These are phyloP conservation scores for Microtus obscurus DNA, from an alignment of 2,797 vertebrate genomes.

Conservation along the genomic window DNA sequence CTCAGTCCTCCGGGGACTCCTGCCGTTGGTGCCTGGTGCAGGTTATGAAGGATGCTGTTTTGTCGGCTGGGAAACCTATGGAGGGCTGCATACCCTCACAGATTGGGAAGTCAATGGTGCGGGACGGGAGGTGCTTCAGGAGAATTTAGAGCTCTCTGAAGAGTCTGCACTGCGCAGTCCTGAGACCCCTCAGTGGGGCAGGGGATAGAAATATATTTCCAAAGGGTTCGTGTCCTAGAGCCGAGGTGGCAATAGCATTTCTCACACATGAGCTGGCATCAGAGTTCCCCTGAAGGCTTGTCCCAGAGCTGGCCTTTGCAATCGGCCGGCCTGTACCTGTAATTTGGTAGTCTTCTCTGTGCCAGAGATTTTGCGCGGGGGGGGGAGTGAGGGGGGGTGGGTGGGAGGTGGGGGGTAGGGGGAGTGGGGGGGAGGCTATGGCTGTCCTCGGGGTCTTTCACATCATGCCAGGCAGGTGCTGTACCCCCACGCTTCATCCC, in stretches of 20 bases:
- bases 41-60: background rate
- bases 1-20: constrained; percentile 18
- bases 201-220: background rate
- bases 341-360: background rate
- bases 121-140: background rate
- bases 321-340: background rate
- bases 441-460: background rate
- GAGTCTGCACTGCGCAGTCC: background rate
- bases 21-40: background rate
- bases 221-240: background rate
- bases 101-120: constrained; percentile 33
- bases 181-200: background rate
- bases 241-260: constrained; percentile 22
- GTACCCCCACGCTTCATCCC: background rate
- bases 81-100: background rate
- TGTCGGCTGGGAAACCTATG: background rate
- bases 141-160: background rate
- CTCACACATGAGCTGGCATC: background rate
- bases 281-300: background rate
- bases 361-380: background rate
- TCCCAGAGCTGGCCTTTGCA: constrained; percentile 25
- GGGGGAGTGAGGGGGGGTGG: background rate
- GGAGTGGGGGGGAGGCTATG: background rate
- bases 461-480: background rate
- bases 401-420: too few species aligned